Evolutionary conservation across 2,888 invertebrate genomes (phyloP).

Genomic region (Diplazon laetatorius): DNA sequence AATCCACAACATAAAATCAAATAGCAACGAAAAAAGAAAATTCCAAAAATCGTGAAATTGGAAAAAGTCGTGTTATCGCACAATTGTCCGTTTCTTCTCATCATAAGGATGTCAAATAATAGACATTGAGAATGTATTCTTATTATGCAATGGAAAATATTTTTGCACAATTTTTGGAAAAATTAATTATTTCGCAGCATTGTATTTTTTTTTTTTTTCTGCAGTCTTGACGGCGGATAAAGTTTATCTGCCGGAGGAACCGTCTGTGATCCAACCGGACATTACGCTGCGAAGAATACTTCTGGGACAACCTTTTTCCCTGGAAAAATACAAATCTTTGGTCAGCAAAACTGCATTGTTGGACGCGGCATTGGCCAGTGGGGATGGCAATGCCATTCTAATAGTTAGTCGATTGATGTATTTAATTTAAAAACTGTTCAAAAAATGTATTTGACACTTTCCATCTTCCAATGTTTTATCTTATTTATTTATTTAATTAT

Average conservation of each 20-base stretch:
- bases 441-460: slow-evolving; percentile 41
- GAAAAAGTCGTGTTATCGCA: too few species aligned
- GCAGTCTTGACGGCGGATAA: slow-evolving; percentile 83
- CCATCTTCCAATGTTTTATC: neutral
- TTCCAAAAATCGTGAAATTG: too few species aligned
- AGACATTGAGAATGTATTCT: too few species aligned
- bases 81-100: too few species aligned
- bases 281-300: slow-evolving; percentile 84
- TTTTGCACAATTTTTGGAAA: too few species aligned
- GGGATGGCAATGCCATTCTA: slow-evolving; percentile 91
- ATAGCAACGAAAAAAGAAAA: too few species aligned
- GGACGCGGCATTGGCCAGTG: slow-evolving; percentile 88
- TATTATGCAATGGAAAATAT: too few species aligned
- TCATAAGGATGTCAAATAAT: too few species aligned
- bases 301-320: slow-evolving; percentile 83
- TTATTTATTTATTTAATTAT: slow-evolving; percentile 42
- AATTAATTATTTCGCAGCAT: too few species aligned
- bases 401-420: slow-evolving; percentile 83
- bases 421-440: slow-evolving; percentile 44
- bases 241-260: slow-evolving; percentile 75
- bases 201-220: too few species aligned
- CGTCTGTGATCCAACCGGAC: slow-evolving; percentile 79
- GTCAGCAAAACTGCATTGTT: slow-evolving; percentile 88
- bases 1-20: too few species aligned
- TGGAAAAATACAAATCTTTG: slow-evolving; percentile 84